These are phyloP conservation scores for Eristalinus sepulchralis DNA, from an alignment of 2,888 invertebrate species.

Conservation along the genomic window DNA sequence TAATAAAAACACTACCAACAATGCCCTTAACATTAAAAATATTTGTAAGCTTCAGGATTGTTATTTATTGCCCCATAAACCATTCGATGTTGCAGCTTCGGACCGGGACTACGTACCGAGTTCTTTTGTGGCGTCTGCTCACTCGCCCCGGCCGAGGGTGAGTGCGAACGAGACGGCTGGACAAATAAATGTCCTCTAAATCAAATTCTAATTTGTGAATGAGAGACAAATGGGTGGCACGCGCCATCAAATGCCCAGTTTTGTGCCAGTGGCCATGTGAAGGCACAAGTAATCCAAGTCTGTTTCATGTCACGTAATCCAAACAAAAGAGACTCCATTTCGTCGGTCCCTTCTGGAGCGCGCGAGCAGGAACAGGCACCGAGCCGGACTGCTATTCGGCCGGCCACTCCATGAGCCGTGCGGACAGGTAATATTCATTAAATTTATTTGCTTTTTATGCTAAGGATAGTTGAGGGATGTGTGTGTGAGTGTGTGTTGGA, in stretches of 20 bases:
- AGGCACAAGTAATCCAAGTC: conserved; percentile 42
- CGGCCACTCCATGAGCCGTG: conserved; percentile 19
- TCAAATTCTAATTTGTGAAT: conserved; percentile 71
- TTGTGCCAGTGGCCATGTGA: conserved; percentile 45
- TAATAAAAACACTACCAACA: conserved; percentile 18
- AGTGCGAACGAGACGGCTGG: conserved; percentile 13
- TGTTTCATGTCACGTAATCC: conserved; percentile 69
- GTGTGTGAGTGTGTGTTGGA: conserved; percentile 7
- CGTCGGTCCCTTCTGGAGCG: conserved; percentile 37
- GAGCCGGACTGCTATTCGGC: conserved; percentile 7
- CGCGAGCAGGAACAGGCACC: not conserved
- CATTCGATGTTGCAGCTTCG: conserved; percentile 33
- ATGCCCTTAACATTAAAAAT: conserved; percentile 30
- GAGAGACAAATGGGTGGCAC: conserved; percentile 67
- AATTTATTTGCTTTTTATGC: conserved; percentile 65
- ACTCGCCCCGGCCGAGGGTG: not conserved
- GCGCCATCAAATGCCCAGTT: conserved; percentile 70
- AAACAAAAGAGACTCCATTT: conserved; percentile 60
- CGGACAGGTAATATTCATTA: conserved; percentile 58
- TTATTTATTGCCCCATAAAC: conserved; percentile 65
- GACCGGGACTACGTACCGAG: not conserved
- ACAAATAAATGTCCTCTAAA: conserved; percentile 70
- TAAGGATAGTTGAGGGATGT: conserved; percentile 18
- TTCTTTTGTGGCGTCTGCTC: conserved; percentile 23
- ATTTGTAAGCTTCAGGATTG: conserved; percentile 58